Evolutionary conservation across 92 coral and sea anemone genomes (phyloP).

Genomic region (Micromussa lordhowensis): DNA sequence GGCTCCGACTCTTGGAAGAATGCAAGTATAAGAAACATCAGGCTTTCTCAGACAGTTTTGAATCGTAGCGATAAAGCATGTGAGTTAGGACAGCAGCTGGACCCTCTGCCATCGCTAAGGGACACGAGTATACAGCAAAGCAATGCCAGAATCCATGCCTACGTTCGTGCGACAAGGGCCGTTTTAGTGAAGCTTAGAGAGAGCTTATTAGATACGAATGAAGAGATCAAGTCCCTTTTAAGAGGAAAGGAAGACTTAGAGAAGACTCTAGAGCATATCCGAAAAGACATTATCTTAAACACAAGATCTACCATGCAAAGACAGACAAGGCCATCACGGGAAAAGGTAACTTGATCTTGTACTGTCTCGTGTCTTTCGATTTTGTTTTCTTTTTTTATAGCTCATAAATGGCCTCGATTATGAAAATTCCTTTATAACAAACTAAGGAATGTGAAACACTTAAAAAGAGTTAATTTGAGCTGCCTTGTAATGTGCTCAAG

Average conservation of each 20-base stretch:
- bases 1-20: slow-evolving; percentile 98
- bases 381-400: not conserved
- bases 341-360: slow-evolving; percentile 75
- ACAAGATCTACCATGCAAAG: slow-evolving; percentile 78
- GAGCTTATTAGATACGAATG: slow-evolving; percentile 93
- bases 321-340: slow-evolving; percentile 88
- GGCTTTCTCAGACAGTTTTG: slow-evolving; percentile 87
- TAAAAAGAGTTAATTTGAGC: not conserved
- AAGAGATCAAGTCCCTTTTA: slow-evolving; percentile 93
- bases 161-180: slow-evolving; percentile 96
- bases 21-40: slow-evolving; percentile 92
- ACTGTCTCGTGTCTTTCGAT: not conserved
- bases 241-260: slow-evolving; percentile 93
- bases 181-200: slow-evolving; percentile 94
- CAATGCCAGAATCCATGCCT: slow-evolving; percentile 94
- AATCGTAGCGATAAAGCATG: slow-evolving; percentile 91
- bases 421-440: not conserved
- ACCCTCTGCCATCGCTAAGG: slow-evolving; percentile 93
- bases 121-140: slow-evolving; percentile 97
- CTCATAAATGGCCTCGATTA: not conserved
- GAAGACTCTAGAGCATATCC: slow-evolving; percentile 88
- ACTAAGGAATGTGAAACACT: slow-evolving; percentile 19
- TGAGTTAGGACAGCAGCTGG: slow-evolving; percentile 93
- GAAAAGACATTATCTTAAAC: slow-evolving; percentile 93
- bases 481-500: slow-evolving; percentile 7